Conservation (phyloP, 2,888 invertebrate genomes). For the Charanyca ferruginea region DNA sequence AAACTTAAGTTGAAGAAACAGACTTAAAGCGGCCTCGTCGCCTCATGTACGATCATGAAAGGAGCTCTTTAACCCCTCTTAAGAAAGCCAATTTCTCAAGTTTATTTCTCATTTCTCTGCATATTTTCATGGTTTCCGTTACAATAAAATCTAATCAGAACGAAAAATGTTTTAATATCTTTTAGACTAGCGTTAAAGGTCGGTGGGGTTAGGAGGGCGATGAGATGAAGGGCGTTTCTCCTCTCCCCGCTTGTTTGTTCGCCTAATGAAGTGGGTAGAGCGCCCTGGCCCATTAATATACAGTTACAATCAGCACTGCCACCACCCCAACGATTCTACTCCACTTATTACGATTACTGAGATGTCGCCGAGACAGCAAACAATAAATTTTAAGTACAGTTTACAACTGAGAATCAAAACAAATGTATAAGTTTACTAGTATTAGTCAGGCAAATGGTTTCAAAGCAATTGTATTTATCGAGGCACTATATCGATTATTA, state of each 20-base stretch:
- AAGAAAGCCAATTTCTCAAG: constrained; percentile 64
- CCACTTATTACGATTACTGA: constrained; percentile 65
- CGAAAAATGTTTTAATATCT: constrained; percentile 69
- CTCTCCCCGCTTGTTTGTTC: constrained; percentile 85
- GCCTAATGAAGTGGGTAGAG: constrained; percentile 87
- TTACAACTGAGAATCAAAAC: constrained; percentile 34
- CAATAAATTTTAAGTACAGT: constrained; percentile 51
- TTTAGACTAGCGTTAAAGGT: constrained; percentile 62
- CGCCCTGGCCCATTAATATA: constrained; percentile 82
- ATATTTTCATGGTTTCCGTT: constrained; percentile 67
- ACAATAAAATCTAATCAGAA: constrained; percentile 69
- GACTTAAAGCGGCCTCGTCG: constrained; percentile 18
- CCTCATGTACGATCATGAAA: constrained; percentile 52
- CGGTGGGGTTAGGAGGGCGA: constrained; percentile 81
- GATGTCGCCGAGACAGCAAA: constrained; percentile 51
- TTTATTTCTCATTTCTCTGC: constrained; percentile 66
- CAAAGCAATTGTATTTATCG: constrained; percentile 49
- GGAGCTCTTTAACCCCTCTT: constrained; percentile 62
- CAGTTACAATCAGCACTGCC: constrained; percentile 78
- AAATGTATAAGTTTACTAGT: constrained; percentile 34
- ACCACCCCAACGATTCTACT: constrained; percentile 69
- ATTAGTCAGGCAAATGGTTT: constrained; percentile 26
- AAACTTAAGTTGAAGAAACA: constrained; percentile 20
- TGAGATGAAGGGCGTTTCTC: constrained; percentile 79
- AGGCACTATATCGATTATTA: constrained; percentile 50